Percentiles rank a stretch among this genome's conserved stretches.
phyloP scores from a whole-genome alignment of 2,113 vertebrate genomes.

The Pyxicephalus adspersus region DNA sequence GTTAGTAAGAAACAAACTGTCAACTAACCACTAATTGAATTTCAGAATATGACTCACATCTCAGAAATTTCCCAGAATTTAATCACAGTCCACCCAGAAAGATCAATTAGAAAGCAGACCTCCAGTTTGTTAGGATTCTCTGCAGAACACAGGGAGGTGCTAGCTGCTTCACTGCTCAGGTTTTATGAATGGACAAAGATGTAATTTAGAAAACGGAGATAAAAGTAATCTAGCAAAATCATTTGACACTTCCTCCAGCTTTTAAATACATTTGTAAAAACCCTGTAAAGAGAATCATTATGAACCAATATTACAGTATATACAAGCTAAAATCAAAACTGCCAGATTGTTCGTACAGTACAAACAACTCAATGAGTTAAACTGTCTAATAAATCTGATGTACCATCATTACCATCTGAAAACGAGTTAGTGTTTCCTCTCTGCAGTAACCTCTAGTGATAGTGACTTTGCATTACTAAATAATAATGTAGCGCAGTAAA shows the following conservation, averaged over 20 bases:
- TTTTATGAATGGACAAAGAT: constrained; percentile 75
- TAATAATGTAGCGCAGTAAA: too few species aligned
- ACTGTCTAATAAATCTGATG: too few species aligned
- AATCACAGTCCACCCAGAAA: constrained; percentile 64
- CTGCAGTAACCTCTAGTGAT: too few species aligned
- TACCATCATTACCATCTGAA: too few species aligned
- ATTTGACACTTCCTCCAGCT: not conserved
- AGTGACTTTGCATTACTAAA: too few species aligned
- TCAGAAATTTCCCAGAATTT: constrained; percentile 70
- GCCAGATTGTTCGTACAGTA: too few species aligned
- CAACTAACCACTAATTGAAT: constrained; percentile 67
- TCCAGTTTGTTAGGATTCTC: constrained; percentile 61
- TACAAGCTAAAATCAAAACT: too few species aligned
- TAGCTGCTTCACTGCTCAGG: constrained; percentile 60
- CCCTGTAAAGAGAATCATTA: not conserved
- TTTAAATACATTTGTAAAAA: not conserved
- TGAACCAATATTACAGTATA: not conserved
- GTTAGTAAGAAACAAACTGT: constrained; percentile 66
- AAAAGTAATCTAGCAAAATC: constrained; percentile 58
- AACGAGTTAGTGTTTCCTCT: too few species aligned
- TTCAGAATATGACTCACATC: constrained; percentile 69
- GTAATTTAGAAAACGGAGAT: constrained; percentile 63
- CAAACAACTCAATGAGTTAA: too few species aligned
- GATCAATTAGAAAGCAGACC: constrained; percentile 66
- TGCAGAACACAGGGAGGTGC: constrained; percentile 60